These are phyloP conservation scores for Intellagama lesueurii DNA, from an alignment of 2,797 vertebrate species.

Conservation along the genomic window DNA sequence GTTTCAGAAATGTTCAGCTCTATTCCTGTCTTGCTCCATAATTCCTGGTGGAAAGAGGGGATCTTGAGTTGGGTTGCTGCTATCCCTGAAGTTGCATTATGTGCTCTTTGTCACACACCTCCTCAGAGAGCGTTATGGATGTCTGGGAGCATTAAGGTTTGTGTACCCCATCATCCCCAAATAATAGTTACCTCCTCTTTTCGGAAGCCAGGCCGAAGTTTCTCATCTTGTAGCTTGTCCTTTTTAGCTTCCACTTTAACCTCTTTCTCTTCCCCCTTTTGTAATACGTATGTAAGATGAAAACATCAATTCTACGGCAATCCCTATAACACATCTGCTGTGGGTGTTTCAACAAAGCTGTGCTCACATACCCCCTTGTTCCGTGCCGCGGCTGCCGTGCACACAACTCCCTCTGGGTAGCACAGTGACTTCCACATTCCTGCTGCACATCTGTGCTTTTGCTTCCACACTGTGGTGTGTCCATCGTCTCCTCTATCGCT, in stretches of 20 bases:
- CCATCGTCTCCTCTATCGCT: slow-evolving; percentile 23
- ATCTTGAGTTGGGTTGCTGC: background rate
- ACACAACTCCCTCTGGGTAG: slow-evolving; percentile 25
- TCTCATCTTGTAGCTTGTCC: slow-evolving; percentile 80
- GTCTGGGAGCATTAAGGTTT: background rate
- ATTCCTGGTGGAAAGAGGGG: background rate
- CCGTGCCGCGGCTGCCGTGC: slow-evolving; percentile 47
- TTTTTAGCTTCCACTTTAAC: slow-evolving; percentile 77
- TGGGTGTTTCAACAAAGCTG: slow-evolving; percentile 42
- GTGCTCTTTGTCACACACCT: background rate
- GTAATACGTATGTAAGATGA: slow-evolving; percentile 63
- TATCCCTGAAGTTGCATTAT: background rate
- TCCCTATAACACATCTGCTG: slow-evolving; percentile 21
- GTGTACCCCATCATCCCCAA: background rate
- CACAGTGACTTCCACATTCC: slow-evolving; percentile 4
- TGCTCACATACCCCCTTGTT: slow-evolving; percentile 55
- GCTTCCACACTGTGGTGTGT: background rate
- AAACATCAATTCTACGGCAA: slow-evolving; percentile 37
- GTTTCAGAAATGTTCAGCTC: background rate
- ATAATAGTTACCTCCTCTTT: slow-evolving; percentile 81
- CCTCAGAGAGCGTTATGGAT: background rate
- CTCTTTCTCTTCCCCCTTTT: slow-evolving; percentile 84
- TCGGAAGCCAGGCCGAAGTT: slow-evolving; percentile 70
- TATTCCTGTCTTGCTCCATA: background rate
- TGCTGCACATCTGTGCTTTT: background rate